Base-by-base conservation (phyloP, 2,797 vertebrate species). In the Urophycis tenuis region DNA sequence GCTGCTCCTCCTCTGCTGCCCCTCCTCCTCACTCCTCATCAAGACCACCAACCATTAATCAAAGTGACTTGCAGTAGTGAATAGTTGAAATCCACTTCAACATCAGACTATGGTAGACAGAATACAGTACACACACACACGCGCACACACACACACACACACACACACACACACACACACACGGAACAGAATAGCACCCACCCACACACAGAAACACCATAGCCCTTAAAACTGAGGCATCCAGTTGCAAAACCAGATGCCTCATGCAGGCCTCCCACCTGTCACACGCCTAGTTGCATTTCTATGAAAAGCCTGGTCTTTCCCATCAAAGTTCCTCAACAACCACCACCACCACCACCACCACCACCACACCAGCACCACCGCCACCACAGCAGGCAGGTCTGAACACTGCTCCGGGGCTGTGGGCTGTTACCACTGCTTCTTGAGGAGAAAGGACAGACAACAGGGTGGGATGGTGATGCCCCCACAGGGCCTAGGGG, bases 41-140 rank as follows among this genome's bases (percentile, higher is more conserved):
- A 22, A 74, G 76, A 39, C 75, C 64, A 60, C 35, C 73, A 22
- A 39, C 31, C 32, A 19, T 75, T 12, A 72, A 72, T 12, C 25
- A 31, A 67, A 9, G 53, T 73, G 41, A 72, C 39, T 34, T 64
- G n/a, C 53, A 64, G 53, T 64, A 25, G n/a, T 10, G 11, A 31
- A n/a, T 64, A n/a, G 36, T 73, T 79, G 74, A 78, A 74, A 29
- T 22, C 1, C 0, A 0, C 14, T 29, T 30, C 49, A 64, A 64
- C 53, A 64, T 64, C 53, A 7, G 22, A 31, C 39, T 53, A 60
- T n/a, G 72, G 32, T 36, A 17, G n/a, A 41, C n/a, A 64, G 49
- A 53, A 22, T n/a, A 53, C 9, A 53, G 49, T 45, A 64, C n/a
- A 64, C 53, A 64, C 53, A 64, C n/a, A 64, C 53, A 64, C 53